These are phyloP conservation scores for Strix aluco DNA, from an alignment of 2,113 vertebrate species.

Conservation along the genomic window DNA sequence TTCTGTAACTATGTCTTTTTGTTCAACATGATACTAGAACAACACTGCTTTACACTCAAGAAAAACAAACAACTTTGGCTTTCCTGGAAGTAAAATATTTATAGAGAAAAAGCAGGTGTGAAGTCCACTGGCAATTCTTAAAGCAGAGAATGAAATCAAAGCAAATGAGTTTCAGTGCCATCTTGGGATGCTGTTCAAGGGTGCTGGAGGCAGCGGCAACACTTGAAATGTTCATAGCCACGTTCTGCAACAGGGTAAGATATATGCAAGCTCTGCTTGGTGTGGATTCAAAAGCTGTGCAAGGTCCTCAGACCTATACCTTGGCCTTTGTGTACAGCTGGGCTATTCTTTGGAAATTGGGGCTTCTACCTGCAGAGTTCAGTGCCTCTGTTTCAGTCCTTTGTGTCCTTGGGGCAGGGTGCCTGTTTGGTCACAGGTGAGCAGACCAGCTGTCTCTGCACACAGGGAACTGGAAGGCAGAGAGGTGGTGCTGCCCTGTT, in stretches of 20 bases:
- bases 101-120: slow-evolving; percentile 3
- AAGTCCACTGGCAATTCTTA: not conserved
- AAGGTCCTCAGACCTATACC: not conserved
- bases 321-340: not conserved
- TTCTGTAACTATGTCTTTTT: slow-evolving; percentile 21
- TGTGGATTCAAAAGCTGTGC: not conserved
- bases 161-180: not conserved
- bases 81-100: slow-evolving; percentile 28
- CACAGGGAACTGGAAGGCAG: not conserved
- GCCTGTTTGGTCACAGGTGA: not conserved
- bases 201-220: not conserved
- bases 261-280: not conserved
- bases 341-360: not conserved
- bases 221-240: not conserved
- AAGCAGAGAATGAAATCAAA: not conserved
- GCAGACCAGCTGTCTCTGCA: too few species aligned
- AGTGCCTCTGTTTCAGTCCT: not conserved
- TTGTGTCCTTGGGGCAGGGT: not conserved
- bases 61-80: slow-evolving; percentile 21
- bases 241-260: not conserved
- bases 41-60: not conserved
- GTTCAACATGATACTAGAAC: not conserved
- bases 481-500: not conserved
- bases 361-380: not conserved
- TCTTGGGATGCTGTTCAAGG: not conserved